Evolutionary conservation across 2,888 invertebrate genomes (phyloP).

Genomic region (Drosophila barbarae): DNA sequence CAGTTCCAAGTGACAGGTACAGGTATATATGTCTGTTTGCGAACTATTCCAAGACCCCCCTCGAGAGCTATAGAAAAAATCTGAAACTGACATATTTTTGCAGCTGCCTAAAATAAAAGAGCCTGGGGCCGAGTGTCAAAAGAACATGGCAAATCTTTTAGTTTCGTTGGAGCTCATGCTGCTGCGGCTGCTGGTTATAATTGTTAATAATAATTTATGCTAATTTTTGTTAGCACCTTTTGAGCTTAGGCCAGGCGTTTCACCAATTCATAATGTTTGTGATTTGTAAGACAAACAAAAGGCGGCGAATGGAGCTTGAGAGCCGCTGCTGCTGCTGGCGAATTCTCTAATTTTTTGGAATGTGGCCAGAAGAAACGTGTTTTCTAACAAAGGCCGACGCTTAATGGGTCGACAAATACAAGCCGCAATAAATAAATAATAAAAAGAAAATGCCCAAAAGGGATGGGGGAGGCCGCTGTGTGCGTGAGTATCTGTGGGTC

Average conservation of each 20-base stretch:
- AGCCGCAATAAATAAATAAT: slow-evolving; percentile 71
- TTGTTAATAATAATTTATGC: slow-evolving; percentile 71
- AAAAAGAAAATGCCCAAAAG: slow-evolving; percentile 72
- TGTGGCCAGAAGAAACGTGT: slow-evolving; percentile 65
- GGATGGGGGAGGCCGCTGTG: slow-evolving; percentile 25
- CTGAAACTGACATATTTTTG: slow-evolving; percentile 19
- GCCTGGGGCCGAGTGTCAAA: slow-evolving; percentile 14
- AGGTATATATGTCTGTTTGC: background rate
- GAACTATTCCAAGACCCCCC: slow-evolving; percentile 5
- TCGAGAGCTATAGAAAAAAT: slow-evolving; percentile 16
- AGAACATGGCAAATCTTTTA: slow-evolving; percentile 28
- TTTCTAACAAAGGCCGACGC: slow-evolving; percentile 62
- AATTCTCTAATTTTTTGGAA: slow-evolving; percentile 65
- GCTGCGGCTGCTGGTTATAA: slow-evolving; percentile 45
- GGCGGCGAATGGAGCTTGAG: slow-evolving; percentile 24
- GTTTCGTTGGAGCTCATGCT: slow-evolving; percentile 28
- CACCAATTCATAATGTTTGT: slow-evolving; percentile 66
- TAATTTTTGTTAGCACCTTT: slow-evolving; percentile 64
- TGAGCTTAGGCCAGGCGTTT: slow-evolving; percentile 45
- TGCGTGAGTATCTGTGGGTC: slow-evolving; percentile 7
- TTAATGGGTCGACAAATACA: slow-evolving; percentile 72
- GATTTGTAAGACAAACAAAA: slow-evolving; percentile 71
- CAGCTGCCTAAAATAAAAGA: slow-evolving; percentile 13
- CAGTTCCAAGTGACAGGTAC: slow-evolving; percentile 24
- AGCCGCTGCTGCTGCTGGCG: slow-evolving; percentile 55